A percentile compares a stretch with the other conserved stretches of the same genome.
Conservation (phyloP, 2,113 vertebrate genomes). For the Balaenoptera acutorostrata region DNA sequence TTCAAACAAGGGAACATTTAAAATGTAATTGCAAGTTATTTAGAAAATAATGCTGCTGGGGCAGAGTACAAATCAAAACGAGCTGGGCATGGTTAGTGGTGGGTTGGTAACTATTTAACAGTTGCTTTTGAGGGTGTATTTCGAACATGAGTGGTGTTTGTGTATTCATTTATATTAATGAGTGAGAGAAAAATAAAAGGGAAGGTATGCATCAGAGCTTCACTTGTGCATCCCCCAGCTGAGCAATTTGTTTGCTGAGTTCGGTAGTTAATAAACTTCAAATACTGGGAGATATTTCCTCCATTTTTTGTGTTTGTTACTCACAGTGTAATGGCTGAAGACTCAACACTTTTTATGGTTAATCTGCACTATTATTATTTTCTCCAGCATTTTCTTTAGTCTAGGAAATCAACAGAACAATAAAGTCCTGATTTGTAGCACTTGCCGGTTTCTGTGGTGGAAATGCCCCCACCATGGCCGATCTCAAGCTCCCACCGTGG, state of each 20-base stretch:
- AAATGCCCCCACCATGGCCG: accelerated
- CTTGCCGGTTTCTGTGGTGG: not conserved
- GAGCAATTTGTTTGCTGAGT: not conserved
- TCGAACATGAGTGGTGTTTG: not conserved
- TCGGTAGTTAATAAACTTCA: not conserved
- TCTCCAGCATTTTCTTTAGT: not conserved
- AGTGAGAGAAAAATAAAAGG: not conserved
- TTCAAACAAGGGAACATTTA: not conserved
- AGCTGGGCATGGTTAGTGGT: not conserved
- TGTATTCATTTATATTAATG: not conserved
- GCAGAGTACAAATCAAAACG: not conserved
- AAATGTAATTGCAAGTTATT: not conserved
- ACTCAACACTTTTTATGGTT: not conserved
- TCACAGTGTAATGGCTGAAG: not conserved
- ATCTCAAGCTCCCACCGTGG: accelerated
- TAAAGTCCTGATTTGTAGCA: no score
- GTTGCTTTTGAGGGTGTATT: not conserved
- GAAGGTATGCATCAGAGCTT: accelerated
- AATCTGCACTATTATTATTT: accelerated
- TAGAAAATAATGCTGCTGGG: not conserved
- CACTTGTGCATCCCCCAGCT: accelerated
- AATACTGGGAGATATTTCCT: not conserved
- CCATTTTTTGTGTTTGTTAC: no score
- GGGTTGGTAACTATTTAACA: no score
- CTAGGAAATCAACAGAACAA: not conserved